Evolutionary conservation across 2,888 invertebrate genomes (phyloP), one percentile per base, ranked within the genome.

Genomic region (Graphium colonna): DNA sequence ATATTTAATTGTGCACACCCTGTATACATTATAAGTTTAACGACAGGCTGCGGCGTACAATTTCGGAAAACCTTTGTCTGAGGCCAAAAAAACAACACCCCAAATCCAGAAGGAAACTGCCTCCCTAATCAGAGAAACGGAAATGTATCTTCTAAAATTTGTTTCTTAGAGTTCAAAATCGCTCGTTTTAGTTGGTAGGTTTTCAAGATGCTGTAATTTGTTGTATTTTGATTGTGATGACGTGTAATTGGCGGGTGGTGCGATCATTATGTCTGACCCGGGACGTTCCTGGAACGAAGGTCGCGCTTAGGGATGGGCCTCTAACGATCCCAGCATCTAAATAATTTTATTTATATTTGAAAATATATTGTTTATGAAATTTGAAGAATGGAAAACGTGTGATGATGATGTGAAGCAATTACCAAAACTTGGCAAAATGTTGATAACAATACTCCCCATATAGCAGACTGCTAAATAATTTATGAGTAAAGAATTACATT

Each of bases 191-290:
- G 42, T 43, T 41, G 3, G 31, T 10, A 13, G 13, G 33, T 54
- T 54, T 45, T 36, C 39, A 51, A 36, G 51, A 56, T 57, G 50
- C 54, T 51, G 70, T 82, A 84, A 85, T 85, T 82, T 82, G 80
- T 79, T 73, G 78, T 82, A 77, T 79, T 82, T 83, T 80, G 82
- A 79, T 79, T 80, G 73, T 77, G 81, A 82, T 82, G 82, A 76
- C 73, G 68, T 65, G 75, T 83, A 84, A 85, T 84, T 83, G 75
- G 61, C 65, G 78, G 82, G 74, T 79, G 63, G 57, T 54, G 68
- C 63, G 64, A 74, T 74, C 71, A 79, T 82, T 80, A 79, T 67
- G 63, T 63, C 71, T 76, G 79, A 77, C 74, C 77, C 70, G 71
- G 62, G 67, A 64, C 55, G 65, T 81, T 79, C 78, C 73, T 60